Conservation (phyloP, 2,113 vertebrate genomes). For the Carassius gibelio region DNA sequence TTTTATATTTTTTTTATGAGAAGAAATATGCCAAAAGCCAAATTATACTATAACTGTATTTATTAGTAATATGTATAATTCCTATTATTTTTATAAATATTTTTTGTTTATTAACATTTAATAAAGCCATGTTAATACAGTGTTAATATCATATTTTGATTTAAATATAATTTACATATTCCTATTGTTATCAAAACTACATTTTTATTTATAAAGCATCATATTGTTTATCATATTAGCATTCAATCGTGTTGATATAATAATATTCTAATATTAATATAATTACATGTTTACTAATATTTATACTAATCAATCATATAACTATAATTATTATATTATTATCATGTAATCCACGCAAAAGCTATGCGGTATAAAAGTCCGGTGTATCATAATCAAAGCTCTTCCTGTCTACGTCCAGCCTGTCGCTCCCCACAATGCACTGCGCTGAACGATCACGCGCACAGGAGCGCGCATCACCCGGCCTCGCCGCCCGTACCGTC, state of each 20-base stretch:
- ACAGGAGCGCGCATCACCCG: slow-evolving; percentile 16
- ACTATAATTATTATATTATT: too few relatives aligned
- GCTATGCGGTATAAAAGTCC: neutral
- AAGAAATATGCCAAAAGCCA: neutral
- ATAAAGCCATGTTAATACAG: neutral
- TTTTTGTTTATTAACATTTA: neutral
- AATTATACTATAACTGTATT: neutral
- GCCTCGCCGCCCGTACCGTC: slow-evolving; percentile 19
- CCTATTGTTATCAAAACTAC: too few relatives aligned
- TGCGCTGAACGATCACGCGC: slow-evolving; percentile 38
- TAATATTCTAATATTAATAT: too few relatives aligned
- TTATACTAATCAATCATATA: too few relatives aligned
- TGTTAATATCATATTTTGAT: too few relatives aligned
- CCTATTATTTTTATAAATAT: too few relatives aligned
- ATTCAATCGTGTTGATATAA: too few relatives aligned
- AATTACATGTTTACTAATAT: too few relatives aligned
- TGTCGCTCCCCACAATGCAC: slow-evolving; percentile 46
- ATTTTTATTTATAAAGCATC: too few relatives aligned
- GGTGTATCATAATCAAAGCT: slow-evolving; percentile 17
- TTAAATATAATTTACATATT: too few relatives aligned
- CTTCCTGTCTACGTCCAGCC: neutral
- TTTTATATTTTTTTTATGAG: neutral
- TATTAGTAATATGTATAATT: neutral
- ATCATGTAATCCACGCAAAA: neutral
- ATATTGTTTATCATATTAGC: too few relatives aligned